Evolutionary conservation across 1,140 invertebrate species (phyloP).

Genomic region (Leptonema lineaticorne): DNA sequence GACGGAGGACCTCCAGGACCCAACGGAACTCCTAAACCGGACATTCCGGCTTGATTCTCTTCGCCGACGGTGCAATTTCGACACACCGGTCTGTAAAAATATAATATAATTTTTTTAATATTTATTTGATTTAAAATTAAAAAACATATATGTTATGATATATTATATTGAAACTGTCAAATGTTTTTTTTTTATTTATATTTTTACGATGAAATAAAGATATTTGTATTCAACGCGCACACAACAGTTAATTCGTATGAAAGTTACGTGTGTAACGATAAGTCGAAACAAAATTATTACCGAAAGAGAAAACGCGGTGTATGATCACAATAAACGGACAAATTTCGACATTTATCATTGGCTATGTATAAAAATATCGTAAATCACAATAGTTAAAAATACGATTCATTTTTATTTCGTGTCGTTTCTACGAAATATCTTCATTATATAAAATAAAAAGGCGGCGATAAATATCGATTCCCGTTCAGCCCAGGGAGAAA

Average conservation of each 20-base stretch:
- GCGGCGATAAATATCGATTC: not conserved
- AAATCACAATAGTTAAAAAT: not conserved
- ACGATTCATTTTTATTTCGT: no score
- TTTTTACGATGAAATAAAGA: no score
- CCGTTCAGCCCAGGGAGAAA: slow-evolving; percentile 9
- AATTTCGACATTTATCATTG: not conserved
- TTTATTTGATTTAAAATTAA: not conserved
- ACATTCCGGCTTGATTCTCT: slow-evolving; percentile 42
- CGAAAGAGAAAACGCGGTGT: not conserved
- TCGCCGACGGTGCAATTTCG: slow-evolving; percentile 56
- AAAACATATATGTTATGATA: not conserved
- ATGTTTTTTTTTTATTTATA: no score
- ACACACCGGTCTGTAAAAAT: slow-evolving; percentile 61
- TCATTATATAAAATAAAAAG: no score
- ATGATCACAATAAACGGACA: not conserved
- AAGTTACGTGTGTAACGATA: not conserved
- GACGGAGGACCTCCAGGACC: slow-evolving; percentile 38
- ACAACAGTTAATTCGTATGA: not conserved
- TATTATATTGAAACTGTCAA: not conserved
- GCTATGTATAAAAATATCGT: not conserved
- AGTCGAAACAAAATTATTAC: not conserved
- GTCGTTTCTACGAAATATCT: no score
- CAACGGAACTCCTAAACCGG: slow-evolving; percentile 28
- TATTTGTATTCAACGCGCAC: no score
- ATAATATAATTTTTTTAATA: slow-evolving; percentile 32